Evolutionary conservation across 2,113 vertebrate species (phyloP).

Genomic region (Serilophus lunatus): DNA sequence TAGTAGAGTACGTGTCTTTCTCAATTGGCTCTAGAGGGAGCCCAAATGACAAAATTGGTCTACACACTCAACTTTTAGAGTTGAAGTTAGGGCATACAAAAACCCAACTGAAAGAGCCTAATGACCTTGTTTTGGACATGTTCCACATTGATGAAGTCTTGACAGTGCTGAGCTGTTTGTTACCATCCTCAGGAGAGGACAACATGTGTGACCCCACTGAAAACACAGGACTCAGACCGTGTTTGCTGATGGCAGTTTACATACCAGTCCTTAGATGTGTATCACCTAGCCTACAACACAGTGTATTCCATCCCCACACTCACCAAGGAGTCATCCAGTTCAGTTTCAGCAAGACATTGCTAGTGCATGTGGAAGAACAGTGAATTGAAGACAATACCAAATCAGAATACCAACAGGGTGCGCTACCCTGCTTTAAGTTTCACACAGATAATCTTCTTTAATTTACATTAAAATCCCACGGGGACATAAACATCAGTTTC

Average conservation of each 20-base stretch:
- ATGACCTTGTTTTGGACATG: not conserved
- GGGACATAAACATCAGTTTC: not conserved
- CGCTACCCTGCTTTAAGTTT: not conserved
- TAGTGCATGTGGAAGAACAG: not conserved
- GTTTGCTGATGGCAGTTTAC: not conserved
- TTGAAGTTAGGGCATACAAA: not conserved
- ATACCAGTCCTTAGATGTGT: not conserved
- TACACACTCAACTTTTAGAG: not conserved
- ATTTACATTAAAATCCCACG: not conserved
- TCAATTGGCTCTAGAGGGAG: constrained; percentile 60
- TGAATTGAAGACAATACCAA: not conserved
- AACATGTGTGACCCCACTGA: not conserved
- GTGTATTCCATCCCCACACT: not conserved
- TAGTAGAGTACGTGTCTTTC: not conserved
- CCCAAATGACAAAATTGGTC: constrained; percentile 48
- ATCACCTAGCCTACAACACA: not conserved
- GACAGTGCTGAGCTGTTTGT: not conserved
- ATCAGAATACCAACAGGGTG: not conserved
- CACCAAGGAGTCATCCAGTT: not conserved
- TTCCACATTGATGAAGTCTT: not conserved
- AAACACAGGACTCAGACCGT: not conserved
- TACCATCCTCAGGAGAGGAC: not conserved
- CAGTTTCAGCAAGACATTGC: not conserved
- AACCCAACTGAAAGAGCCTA: not conserved
- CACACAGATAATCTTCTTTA: not conserved